A percentile compares a stretch with the other conserved stretches of the same genome.
These are phyloP conservation scores for Patiria miniata DNA, from an alignment of 35 echinoderm and acorn worm species.

Conservation along the genomic window DNA sequence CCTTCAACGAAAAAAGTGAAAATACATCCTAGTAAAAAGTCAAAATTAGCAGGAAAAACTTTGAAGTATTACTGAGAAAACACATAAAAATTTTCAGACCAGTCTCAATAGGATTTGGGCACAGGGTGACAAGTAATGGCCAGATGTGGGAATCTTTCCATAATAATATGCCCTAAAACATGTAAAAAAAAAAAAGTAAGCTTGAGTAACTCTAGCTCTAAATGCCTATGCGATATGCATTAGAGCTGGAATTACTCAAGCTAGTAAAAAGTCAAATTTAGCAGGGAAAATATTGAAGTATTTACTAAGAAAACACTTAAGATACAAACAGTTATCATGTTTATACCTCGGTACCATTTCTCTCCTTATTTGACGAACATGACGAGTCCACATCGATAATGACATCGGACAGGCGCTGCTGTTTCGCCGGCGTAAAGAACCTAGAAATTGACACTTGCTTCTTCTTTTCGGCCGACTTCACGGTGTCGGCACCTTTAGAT, in stretches of 20 bases:
- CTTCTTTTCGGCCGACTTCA: neutral
- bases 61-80: too few species aligned
- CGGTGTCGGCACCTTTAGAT: neutral
- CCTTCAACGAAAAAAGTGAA: too few species aligned
- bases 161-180: neutral
- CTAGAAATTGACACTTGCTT: slow-evolving; percentile 33
- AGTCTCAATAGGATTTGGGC: too few species aligned
- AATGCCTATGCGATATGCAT: neutral
- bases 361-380: neutral
- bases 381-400: neutral
- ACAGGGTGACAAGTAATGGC: too few species aligned
- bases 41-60: neutral
- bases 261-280: too few species aligned
- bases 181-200: neutral
- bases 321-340: neutral
- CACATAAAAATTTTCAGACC: too few species aligned
- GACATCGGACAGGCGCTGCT: neutral
- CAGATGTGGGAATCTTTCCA: neutral
- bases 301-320: too few species aligned
- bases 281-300: too few species aligned
- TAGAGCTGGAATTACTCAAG: too few species aligned
- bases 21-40: too few species aligned
- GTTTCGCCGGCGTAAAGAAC: slow-evolving; percentile 23
- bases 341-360: neutral
- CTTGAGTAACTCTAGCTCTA: neutral